A percentile compares a stretch with the other conserved stretches of the same genome.
These are phyloP conservation scores for Gadopsis marmoratus DNA, from an alignment of 2,797 vertebrate genomes.

Conservation along the genomic window DNA sequence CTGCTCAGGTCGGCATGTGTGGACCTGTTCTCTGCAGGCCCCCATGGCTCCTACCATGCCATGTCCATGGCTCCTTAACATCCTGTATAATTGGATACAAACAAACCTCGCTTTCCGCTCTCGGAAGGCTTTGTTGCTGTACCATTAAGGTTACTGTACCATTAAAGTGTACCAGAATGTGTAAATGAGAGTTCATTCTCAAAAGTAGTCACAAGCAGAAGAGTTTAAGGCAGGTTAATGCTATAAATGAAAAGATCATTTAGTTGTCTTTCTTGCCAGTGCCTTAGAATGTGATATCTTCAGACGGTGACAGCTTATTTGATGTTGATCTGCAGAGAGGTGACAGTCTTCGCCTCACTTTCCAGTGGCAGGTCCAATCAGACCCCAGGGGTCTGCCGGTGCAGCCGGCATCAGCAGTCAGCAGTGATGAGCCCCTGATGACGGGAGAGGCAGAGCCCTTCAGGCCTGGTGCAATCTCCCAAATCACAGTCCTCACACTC, in stretches of 20 bases:
- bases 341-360: conserved; percentile 47
- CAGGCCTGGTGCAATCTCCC: conserved; percentile 56
- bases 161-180: conserved; percentile 29
- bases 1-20: conserved; percentile 53
- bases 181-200: conserved; percentile 33
- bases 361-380: conserved; percentile 64
- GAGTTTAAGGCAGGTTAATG: neutral
- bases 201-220: neutral
- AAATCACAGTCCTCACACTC: conserved; percentile 65
- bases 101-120: conserved; percentile 36
- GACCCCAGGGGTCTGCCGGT: conserved; percentile 43
- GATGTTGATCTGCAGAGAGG: conserved; percentile 38
- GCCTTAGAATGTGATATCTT: neutral
- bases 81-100: conserved; percentile 70
- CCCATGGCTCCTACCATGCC: conserved; percentile 33
- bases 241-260: conserved; percentile 23
- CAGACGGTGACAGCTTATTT: conserved; percentile 25
- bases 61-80: conserved; percentile 34
- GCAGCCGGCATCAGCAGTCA: conserved; percentile 59
- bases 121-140: conserved; percentile 61
- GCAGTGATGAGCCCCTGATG: conserved; percentile 66
- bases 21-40: conserved; percentile 60
- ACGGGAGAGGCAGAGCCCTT: conserved; percentile 52
- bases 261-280: neutral
- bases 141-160: conserved; percentile 44